A percentile compares a stretch with the other conserved stretches of the same genome.
phyloP scores from a whole-genome alignment of 2,797 vertebrate genomes.

The Sebastes miniatus region DNA sequence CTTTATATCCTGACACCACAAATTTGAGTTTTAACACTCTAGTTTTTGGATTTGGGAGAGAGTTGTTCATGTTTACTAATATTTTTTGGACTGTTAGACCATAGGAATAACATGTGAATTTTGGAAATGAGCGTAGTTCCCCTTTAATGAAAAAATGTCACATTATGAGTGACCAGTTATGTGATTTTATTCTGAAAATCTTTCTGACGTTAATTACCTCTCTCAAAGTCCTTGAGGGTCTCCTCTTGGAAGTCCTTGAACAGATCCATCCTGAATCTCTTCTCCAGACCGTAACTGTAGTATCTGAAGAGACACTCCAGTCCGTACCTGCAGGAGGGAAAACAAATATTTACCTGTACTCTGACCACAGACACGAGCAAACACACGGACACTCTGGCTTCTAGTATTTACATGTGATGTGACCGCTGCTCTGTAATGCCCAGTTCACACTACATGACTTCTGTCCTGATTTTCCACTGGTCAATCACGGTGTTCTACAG shows the following conservation, averaged over 20 bases:
- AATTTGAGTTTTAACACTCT: too few relatives aligned
- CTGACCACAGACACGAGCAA: background rate
- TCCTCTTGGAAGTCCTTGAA: slow-evolving; percentile 97
- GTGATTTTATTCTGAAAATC: background rate
- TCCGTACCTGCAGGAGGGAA: slow-evolving; percentile 86
- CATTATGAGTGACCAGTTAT: background rate
- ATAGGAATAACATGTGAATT: too few relatives aligned
- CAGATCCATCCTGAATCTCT: slow-evolving; percentile 92
- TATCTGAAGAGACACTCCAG: slow-evolving; percentile 97
- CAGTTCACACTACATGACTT: too few relatives aligned
- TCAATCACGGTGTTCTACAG: too few relatives aligned
- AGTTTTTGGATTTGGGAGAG: too few relatives aligned
- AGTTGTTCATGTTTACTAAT: too few relatives aligned
- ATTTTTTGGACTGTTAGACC: too few relatives aligned
- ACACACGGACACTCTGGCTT: background rate
- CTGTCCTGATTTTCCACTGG: too few relatives aligned
- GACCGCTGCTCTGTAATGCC: background rate
- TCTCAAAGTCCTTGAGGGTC: slow-evolving; percentile 93
- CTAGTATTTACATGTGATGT: background rate
- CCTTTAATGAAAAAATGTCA: too few relatives aligned
- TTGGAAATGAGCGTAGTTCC: too few relatives aligned
- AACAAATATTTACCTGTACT: background rate
- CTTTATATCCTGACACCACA: too few relatives aligned
- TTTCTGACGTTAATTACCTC: slow-evolving; percentile 80
- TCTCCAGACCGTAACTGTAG: slow-evolving; percentile 97